Evolutionary conservation across 2,797 vertebrate species (phyloP).

Genomic region (Accipiter badius): DNA sequence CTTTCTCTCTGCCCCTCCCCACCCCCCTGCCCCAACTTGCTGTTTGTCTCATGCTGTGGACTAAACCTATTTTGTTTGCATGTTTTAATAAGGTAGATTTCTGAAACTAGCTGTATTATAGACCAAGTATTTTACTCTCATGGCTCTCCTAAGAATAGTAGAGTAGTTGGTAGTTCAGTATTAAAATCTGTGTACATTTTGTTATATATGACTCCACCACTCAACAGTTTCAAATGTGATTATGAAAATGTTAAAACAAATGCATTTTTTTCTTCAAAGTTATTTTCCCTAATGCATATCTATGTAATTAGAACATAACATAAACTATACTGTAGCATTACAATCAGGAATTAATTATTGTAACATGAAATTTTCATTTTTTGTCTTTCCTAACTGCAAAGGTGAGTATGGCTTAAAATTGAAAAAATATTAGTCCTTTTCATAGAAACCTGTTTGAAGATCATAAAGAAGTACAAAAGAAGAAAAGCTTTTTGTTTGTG

Average conservation of each 20-base stretch:
- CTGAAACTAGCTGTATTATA: neutral
- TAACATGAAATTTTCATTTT: constrained; percentile 37
- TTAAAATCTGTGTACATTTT: neutral
- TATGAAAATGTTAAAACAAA: constrained; percentile 60
- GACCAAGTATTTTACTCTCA: neutral
- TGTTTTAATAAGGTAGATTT: neutral
- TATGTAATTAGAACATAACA: constrained; percentile 26
- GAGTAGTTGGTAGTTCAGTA: neutral
- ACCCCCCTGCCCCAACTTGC: neutral
- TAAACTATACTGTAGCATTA: constrained; percentile 40
- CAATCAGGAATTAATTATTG: constrained; percentile 71
- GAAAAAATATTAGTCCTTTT: constrained; percentile 54
- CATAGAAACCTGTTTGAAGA: constrained; percentile 67
- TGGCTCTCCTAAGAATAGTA: neutral
- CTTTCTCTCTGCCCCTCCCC: neutral
- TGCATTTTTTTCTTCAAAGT: constrained; percentile 67
- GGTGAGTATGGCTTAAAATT: constrained; percentile 52
- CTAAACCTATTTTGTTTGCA: neutral
- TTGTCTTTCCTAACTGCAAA: constrained; percentile 55
- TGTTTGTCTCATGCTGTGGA: neutral
- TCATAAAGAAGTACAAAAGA: constrained; percentile 63
- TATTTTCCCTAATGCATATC: constrained; percentile 43
- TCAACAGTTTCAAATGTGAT: constrained; percentile 50
- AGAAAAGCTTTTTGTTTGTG: constrained; percentile 67
- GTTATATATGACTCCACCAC: neutral